Evolutionary conservation across 2,888 invertebrate genomes (phyloP), one percentile per base, ranked within the genome.

Genomic region (Meghimatium bilineatum): DNA sequence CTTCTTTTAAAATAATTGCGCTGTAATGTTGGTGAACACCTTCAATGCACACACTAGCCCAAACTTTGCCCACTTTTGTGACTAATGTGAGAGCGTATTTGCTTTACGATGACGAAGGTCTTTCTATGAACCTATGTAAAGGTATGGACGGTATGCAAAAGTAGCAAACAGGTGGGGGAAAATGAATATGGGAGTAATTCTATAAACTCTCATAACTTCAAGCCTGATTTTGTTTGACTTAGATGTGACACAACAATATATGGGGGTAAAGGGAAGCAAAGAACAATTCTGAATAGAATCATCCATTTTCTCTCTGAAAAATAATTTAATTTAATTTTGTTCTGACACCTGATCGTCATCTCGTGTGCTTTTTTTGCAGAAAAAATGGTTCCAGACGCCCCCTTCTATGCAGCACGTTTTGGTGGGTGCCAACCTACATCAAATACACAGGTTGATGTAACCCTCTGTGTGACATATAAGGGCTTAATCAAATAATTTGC

Each of bases 401-500:
- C 44, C 56, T 10, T 72, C 26, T n/a, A 8, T 72, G 72, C 44
- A 26, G 34, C 10, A 44, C 0, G 52, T 74, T 32, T 32, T 52
- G 29, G 20, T 29, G 23, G 32, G 34, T 8, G 10, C 29, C 12
- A 29, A 32, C 1, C 1, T 20, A 14, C 23, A 52, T 36, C 77
- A n/a, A 63, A 3, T 49, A 26, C 60, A 26, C 29, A 49, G 29
- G 52, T 6, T 36, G 49, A 29, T 29, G 52, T 23, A 74, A 74
- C 29, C 32, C 36, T 26, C 14, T 26, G 60, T 63, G 60, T 60
- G 63, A 60, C 77, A 60, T 12, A 36, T 60, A 63, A 69, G n/a
- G 72, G 60, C 49, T 38, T 29, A 63, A 77, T 77, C 77, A 77
- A 77, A 77, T 49, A 77, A 63, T 36, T 60, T 77, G 34, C 63